Base-by-base conservation (phyloP, 2,113 vertebrate species). In the Phaethornis superciliosus region DNA sequence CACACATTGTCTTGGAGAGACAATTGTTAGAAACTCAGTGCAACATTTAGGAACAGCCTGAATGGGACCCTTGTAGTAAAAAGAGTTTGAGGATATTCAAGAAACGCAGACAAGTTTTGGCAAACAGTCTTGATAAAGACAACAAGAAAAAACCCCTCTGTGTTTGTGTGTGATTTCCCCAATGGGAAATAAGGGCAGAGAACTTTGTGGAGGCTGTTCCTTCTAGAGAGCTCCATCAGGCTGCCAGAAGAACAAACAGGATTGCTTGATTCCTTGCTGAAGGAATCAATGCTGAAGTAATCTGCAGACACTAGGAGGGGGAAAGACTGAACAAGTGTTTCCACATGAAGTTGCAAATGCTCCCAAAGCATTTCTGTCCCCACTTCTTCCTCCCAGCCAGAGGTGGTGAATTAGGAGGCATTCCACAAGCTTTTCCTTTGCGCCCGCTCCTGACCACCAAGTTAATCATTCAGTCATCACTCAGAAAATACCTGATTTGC, bases 1-100 rank as follows among this genome's bases (percentile, higher is more conserved):
- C 4, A 49, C 33, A 23, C 0, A 0, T 15, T 2, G 28, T 2
- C 42, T 30, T 30, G 18, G 21, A 20, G 30, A 27, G 10, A 21
- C 3, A 18, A 3, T 8, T 35, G 55, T 54, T 35, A n/a, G 22
- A 55, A 80, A 80, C 10, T 35, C 33, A 32, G 33, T 4, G 67
- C 47, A 37, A n/a, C 37, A 2, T 17, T 84, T 18, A 26, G 44
- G 49, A 69, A 49, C 1, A 64, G 54, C 74, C 62, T 33, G 26
- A 70, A 26, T 0, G 6, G 28, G 22, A 89, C 24, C 56, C 23
- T 8, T 37, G 32, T 21, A 78, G 46, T 18, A 68, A 71, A 0
- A 2, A 30, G 47, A 42, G 46, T 7, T 56, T 40, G 69, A 28
- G 69, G n/a, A 24, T 8, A 37, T 2, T 15, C 37, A 24, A 15